Conservation (phyloP, 2,113 vertebrate species). For the Anarhynchus alexandrinus region DNA sequence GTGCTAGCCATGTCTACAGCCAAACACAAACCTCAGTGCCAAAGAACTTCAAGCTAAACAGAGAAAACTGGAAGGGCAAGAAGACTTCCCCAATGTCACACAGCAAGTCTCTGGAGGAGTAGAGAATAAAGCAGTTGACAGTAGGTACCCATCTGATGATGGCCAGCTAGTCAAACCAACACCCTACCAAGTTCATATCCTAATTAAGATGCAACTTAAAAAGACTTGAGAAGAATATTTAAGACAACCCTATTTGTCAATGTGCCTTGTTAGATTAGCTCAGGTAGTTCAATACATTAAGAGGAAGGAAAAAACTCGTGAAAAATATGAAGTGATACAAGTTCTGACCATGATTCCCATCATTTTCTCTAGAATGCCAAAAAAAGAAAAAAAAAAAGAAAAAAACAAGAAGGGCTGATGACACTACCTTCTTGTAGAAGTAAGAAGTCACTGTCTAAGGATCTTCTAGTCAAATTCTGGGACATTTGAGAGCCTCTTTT, state of each 20-base stretch:
- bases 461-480: not conserved
- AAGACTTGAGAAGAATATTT: not conserved
- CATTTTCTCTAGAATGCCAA: not conserved
- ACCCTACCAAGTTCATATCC: not conserved
- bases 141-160: not conserved
- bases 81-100: rapidly evolving
- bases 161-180: not conserved
- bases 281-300: not conserved
- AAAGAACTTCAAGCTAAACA: not conserved
- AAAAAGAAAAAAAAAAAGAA: not conserved
- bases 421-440: not conserved
- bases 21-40: not conserved
- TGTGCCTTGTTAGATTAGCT: not conserved
- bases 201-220: not conserved
- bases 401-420: not conserved
- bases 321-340: not conserved
- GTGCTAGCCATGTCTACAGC: not conserved
- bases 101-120: not conserved
- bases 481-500: not conserved
- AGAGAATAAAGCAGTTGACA: not conserved
- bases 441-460: not conserved
- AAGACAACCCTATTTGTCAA: not conserved
- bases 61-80: not conserved
- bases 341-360: not conserved
- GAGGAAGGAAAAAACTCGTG: not conserved